Conservation (phyloP, 2,888 invertebrate genomes). For the Athrips mouffetella region DNA sequence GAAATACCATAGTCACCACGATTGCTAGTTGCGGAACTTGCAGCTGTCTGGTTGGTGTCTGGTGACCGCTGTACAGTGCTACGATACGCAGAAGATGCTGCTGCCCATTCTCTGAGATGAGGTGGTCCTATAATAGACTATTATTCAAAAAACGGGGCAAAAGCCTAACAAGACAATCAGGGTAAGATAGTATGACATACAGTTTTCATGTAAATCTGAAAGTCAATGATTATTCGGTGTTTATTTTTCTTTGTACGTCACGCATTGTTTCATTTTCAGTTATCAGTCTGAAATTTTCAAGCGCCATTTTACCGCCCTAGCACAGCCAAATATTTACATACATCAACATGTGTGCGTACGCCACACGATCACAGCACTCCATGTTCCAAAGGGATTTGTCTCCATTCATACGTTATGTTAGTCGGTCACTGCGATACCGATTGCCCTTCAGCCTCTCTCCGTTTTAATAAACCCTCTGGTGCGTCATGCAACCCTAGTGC, state of each 20-base stretch:
- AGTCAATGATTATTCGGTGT: too few species aligned
- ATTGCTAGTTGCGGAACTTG: too few species aligned
- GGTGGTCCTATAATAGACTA: too few species aligned
- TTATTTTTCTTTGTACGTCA: too few species aligned
- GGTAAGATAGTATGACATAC: too few species aligned
- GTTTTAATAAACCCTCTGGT: constrained; percentile 15
- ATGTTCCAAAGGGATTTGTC: constrained; percentile 27
- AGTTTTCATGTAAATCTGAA: not conserved
- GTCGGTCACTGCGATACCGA: constrained; percentile 28
- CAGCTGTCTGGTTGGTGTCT: too few species aligned
- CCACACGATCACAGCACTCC: constrained; percentile 8
- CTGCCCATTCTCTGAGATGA: too few species aligned
- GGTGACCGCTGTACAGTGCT: too few species aligned
- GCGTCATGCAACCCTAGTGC: constrained; percentile 19
- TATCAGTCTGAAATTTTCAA: not conserved
- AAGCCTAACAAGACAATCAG: too few species aligned
- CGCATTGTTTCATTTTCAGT: not conserved
- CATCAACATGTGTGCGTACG: constrained; percentile 22
- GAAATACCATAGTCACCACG: too few species aligned
- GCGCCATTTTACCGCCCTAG: constrained; percentile 30
- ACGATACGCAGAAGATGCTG: too few species aligned
- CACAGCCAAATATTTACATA: constrained; percentile 20
- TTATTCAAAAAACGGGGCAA: too few species aligned
- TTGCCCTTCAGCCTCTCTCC: constrained; percentile 17
- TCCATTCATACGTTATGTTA: constrained; percentile 29